These are phyloP conservation scores for Artemia sinica DNA, from an alignment of 2,888 invertebrate genomes.

Conservation along the genomic window DNA sequence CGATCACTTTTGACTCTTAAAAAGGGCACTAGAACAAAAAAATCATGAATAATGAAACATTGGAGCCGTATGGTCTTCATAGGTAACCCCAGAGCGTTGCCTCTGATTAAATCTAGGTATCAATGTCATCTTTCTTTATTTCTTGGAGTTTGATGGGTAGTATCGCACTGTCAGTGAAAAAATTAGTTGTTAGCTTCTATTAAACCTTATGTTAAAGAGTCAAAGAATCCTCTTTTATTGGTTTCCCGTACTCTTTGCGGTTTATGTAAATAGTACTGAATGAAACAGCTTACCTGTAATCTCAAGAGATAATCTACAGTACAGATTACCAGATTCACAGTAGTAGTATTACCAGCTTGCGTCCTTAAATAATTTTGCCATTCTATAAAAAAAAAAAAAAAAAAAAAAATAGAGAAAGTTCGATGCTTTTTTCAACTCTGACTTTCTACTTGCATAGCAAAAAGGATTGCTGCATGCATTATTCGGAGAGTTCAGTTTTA, in stretches of 20 bases:
- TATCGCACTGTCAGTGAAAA: neutral
- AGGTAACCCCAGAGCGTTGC: too few relatives aligned
- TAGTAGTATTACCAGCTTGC: conserved; percentile 97
- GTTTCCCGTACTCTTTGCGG: neutral
- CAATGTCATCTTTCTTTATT: too few relatives aligned
- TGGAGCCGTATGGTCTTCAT: too few relatives aligned
- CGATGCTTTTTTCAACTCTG: too few relatives aligned
- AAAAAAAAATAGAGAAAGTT: too few relatives aligned
- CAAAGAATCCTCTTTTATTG: neutral
- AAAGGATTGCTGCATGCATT: too few relatives aligned
- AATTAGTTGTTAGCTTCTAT: neutral
- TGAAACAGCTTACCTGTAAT: conserved; percentile 40
- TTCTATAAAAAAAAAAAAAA: conserved; percentile 41
- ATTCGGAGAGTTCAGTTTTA: too few relatives aligned
- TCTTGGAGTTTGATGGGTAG: neutral
- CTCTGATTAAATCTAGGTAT: too few relatives aligned
- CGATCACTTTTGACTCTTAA: too few relatives aligned
- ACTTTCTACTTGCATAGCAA: too few relatives aligned
- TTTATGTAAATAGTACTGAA: conserved; percentile 27
- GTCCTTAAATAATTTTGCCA: conserved; percentile 99
- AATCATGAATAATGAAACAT: too few relatives aligned
- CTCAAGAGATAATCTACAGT: conserved; percentile 95
- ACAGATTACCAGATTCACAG: conserved; percentile 96
- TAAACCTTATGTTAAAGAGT: neutral
- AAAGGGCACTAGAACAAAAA: too few relatives aligned